These are phyloP conservation scores for Heliconius aoede DNA, from an alignment of 2,888 invertebrate species.

Conservation along the genomic window DNA sequence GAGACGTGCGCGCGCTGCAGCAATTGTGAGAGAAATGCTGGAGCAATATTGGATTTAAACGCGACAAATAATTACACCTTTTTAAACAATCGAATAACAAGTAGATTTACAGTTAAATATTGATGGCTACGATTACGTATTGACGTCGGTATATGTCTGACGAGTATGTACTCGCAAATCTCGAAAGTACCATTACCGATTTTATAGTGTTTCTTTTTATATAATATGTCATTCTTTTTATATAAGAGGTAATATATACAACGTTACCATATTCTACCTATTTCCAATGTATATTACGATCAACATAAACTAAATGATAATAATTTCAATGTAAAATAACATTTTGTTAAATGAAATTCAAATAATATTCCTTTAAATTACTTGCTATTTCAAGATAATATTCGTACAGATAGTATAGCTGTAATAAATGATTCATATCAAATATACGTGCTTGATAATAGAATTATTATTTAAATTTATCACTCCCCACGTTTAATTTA, in stretches of 20 bases:
- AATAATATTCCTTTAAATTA: background rate
- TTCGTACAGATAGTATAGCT: slow-evolving; percentile 24
- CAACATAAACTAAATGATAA: background rate
- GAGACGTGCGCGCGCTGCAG: slow-evolving; percentile 34
- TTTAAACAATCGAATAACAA: slow-evolving; percentile 30
- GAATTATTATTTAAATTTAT: slow-evolving; percentile 45
- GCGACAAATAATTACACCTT: slow-evolving; percentile 32
- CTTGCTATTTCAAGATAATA: slow-evolving; percentile 3
- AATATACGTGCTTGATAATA: slow-evolving; percentile 42
- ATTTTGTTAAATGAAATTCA: background rate
- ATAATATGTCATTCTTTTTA: too few relatives aligned
- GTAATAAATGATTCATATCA: slow-evolving; percentile 42
- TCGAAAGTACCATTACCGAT: background rate
- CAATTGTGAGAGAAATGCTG: slow-evolving; percentile 35
- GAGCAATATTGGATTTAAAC: slow-evolving; percentile 38
- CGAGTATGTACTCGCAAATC: background rate
- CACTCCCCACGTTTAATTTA: slow-evolving; percentile 40
- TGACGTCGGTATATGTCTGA: background rate
- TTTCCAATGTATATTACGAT: background rate
- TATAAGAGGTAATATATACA: too few relatives aligned
- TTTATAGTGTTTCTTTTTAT: background rate
- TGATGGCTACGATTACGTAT: slow-evolving; percentile 11
- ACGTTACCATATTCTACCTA: too few relatives aligned
- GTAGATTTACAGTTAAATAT: slow-evolving; percentile 28
- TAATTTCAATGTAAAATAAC: background rate